Evolutionary conservation across 1,140 invertebrate genomes (phyloP).

Genomic region (Drosophila truncata): DNA sequence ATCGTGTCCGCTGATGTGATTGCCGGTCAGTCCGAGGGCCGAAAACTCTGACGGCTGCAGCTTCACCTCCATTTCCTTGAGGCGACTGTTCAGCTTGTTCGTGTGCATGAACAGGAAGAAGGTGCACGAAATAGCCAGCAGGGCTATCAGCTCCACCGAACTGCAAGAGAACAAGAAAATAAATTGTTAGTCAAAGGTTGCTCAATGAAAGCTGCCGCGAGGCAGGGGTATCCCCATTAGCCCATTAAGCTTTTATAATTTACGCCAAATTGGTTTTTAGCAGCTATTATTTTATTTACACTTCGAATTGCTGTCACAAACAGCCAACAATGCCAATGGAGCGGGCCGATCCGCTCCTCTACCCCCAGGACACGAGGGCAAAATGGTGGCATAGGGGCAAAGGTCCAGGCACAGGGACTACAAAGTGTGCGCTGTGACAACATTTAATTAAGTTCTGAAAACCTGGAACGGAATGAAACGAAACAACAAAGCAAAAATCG

Average conservation of each 20-base stretch:
- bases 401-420: constrained; percentile 35
- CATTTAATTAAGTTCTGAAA: constrained; percentile 80
- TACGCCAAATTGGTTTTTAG: constrained; percentile 79
- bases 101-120: constrained; percentile 93
- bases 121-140: constrained; percentile 92
- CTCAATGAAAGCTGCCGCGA: constrained; percentile 8
- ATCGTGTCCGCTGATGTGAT: constrained; percentile 85
- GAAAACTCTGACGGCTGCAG: constrained; percentile 91
- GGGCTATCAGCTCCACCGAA: constrained; percentile 91
- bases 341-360: background rate
- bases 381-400: constrained; percentile 9
- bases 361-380: background rate
- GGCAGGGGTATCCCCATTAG: constrained; percentile 18
- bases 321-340: constrained; percentile 28
- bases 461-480: constrained; percentile 56
- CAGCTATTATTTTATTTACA: constrained; percentile 82
- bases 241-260: constrained; percentile 78
- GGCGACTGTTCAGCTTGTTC: constrained; percentile 90
- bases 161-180: constrained; percentile 86
- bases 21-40: constrained; percentile 89
- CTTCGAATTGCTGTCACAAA: constrained; percentile 74
- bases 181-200: constrained; percentile 64
- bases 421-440: constrained; percentile 78
- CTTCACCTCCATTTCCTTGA: constrained; percentile 91
- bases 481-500: constrained; percentile 55